Evolutionary conservation across 2,113 vertebrate genomes (phyloP).

Genomic region (Accipiter virgatus): DNA sequence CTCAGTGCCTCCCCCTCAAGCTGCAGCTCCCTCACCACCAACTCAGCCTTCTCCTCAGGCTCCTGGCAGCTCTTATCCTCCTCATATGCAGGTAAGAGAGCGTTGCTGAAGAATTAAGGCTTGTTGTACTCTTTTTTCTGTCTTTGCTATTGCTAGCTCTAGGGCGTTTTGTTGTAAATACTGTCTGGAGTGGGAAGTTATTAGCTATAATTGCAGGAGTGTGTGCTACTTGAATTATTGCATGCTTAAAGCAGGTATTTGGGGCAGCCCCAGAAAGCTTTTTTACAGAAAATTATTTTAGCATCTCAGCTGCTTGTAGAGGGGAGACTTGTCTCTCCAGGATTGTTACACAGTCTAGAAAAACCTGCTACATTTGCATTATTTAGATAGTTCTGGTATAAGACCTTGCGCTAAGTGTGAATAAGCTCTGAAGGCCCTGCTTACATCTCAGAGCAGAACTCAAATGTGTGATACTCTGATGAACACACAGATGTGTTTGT

Average conservation of each 20-base stretch:
- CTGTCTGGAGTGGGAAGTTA: not conserved
- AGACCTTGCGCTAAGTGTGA: not conserved
- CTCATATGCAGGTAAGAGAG: conserved; percentile 89
- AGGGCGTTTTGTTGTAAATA: not conserved
- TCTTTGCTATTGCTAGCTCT: not conserved
- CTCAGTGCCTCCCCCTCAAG: conserved; percentile 61
- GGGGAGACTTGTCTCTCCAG: not conserved
- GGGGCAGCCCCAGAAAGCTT: not conserved
- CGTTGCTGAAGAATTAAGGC: not conserved
- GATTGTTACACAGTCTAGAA: not conserved
- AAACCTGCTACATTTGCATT: not conserved
- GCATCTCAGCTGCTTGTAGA: not conserved
- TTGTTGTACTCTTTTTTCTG: not conserved
- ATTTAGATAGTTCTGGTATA: not conserved
- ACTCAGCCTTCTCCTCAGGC: conserved; percentile 75
- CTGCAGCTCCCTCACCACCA: conserved; percentile 66
- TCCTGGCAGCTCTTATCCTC: conserved; percentile 92
- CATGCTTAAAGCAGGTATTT: not conserved
- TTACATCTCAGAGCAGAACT: not conserved
- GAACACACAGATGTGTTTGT: not conserved
- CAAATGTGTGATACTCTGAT: not conserved
- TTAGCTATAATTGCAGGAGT: not conserved
- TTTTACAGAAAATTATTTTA: not conserved
- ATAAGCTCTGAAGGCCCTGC: not conserved
- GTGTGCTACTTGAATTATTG: not conserved